Percentiles rank a stretch among this genome's conserved stretches.
phyloP scores from a whole-genome alignment of 1,140 invertebrate genomes.

The Bombus waltoni region DNA sequence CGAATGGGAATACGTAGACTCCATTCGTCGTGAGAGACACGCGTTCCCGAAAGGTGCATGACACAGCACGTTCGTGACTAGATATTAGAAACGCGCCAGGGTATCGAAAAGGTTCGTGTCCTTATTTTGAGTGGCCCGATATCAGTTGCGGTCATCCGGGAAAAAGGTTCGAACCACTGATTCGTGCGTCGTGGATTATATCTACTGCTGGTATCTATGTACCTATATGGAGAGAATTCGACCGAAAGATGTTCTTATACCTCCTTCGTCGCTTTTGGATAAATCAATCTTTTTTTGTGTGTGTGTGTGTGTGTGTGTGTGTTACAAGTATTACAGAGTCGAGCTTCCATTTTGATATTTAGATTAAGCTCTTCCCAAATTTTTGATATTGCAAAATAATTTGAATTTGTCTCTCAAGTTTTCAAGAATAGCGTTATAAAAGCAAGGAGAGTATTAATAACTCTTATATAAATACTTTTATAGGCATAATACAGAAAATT shows the following conservation, averaged over 20 bases:
- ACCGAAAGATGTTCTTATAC: not conserved
- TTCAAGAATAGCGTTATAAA: no score
- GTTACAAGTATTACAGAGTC: not conserved
- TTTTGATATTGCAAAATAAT: no score
- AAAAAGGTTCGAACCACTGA: no score
- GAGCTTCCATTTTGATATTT: not conserved
- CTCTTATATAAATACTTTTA: no score
- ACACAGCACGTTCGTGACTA: slow-evolving; percentile 43
- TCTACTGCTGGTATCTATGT: no score
- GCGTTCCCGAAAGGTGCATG: slow-evolving; percentile 57
- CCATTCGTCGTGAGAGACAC: slow-evolving; percentile 46
- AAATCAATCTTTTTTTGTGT: not conserved
- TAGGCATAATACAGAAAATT: no score
- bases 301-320: not conserved
- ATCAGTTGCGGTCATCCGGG: not conserved
- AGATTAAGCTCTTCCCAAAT: not conserved
- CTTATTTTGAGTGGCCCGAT: not conserved
- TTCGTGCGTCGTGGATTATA: no score
- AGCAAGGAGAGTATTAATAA: no score
- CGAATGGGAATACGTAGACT: slow-evolving; percentile 36
- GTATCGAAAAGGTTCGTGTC: slow-evolving; percentile 30
- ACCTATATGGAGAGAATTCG: not conserved
- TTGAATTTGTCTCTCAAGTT: no score
- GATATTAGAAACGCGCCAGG: slow-evolving; percentile 8
- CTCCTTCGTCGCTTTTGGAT: not conserved